A percentile compares a stretch with the other conserved stretches of the same genome.
These are phyloP conservation scores for Drosophila ficusphila DNA, from an alignment of 1,140 invertebrate species.

Conservation along the genomic window DNA sequence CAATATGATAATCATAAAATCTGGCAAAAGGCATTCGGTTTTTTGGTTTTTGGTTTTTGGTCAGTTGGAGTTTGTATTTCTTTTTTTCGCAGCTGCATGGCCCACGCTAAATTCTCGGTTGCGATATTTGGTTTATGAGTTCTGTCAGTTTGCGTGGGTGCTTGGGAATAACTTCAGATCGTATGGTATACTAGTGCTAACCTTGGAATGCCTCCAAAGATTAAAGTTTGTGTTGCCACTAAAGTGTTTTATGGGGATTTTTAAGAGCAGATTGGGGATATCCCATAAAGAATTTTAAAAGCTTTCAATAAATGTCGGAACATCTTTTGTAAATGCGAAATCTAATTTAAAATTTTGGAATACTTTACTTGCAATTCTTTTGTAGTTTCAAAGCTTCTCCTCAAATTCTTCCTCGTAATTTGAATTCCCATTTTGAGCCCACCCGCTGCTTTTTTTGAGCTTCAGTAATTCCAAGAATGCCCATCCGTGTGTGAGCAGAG, in stretches of 20 bases:
- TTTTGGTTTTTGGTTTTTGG: constrained; percentile 14
- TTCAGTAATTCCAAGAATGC: constrained; percentile 33
- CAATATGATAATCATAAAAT: constrained; percentile 35
- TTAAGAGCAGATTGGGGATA: background rate
- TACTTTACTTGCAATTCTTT: no score
- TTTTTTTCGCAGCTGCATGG: constrained; percentile 27
- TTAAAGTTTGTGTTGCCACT: background rate
- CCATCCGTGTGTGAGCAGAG: constrained; percentile 2
- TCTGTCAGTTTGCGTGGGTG: constrained; percentile 20
- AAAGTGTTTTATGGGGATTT: background rate
- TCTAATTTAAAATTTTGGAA: no score
- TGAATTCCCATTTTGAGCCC: background rate
- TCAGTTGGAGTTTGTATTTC: constrained; percentile 29
- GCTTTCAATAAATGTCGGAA: background rate
- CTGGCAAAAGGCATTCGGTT: constrained; percentile 45
- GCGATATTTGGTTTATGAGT: constrained; percentile 52
- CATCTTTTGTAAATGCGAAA: no score
- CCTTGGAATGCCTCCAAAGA: constrained; percentile 21
- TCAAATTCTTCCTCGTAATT: background rate
- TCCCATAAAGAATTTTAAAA: background rate
- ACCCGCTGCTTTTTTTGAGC: background rate
- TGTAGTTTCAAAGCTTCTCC: no score
- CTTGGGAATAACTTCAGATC: constrained; percentile 10
- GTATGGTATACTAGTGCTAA: constrained; percentile 13
- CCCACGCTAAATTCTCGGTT: constrained; percentile 50